Base-by-base conservation (phyloP, 2,888 invertebrate genomes). In the Lapara coniferarum region DNA sequence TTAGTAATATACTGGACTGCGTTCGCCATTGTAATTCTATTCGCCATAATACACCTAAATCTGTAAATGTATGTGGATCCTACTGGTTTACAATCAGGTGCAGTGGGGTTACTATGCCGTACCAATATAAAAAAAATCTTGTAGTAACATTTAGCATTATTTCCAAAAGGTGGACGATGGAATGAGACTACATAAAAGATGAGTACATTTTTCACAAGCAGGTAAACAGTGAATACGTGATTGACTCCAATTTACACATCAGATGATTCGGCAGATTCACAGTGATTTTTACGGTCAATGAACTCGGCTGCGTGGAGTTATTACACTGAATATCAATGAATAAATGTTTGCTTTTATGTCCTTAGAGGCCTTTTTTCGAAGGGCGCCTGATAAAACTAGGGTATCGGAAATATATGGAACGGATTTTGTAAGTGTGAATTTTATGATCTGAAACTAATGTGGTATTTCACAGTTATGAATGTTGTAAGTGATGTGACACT, bases 281-380 rank as follows among this genome's bases (percentile, higher is more conserved):
- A 75, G 44, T 78, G 72, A 78, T 82, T 84, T 83, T 83, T 77
- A 84, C 81, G 75, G 81, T 81, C 81, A 83, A 77, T 76, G 75
- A 74, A 52, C 71, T 72, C 63, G 55, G 25, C 49, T 63, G 6
- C 19, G 46, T 19, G 6, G 49, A 19, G 49, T 63, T 59, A 59
- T 66, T 57, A 56, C 69, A 69, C 53, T 67, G 63, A 63, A 67
- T 57, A 68, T 53, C 68, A 49, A 68, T 58, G 70, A 63, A 71
- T 67, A 72, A 69, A 66, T 57, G 70, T 59, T 66, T 70, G 51
- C 19, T 49, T 63, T 49, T 12, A 63, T 49, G 49, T 49, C 7
- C 19, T 55, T 10, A 16, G 55, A 10, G 46, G 63, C 49, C 49
- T 63, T 19, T 7, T 49, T 63, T 49, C 49, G 49, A 63, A 63